These are phyloP conservation scores for Athalia rosae DNA, from an alignment of 2,888 invertebrate genomes.

Conservation along the genomic window DNA sequence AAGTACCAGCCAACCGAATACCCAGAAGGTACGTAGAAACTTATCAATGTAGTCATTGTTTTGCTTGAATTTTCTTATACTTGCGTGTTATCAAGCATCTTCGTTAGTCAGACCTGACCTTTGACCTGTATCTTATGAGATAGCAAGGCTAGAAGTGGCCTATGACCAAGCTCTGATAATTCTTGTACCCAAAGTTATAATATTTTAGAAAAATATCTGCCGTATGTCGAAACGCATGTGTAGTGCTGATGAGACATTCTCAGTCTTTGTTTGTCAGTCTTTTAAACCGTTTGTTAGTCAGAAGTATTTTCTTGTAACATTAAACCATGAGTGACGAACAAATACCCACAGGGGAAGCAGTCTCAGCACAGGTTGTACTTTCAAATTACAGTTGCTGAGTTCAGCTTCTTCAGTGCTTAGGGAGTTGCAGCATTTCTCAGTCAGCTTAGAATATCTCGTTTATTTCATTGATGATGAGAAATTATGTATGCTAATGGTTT, in stretches of 20 bases:
- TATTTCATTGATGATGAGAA: background rate
- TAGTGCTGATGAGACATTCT: too few relatives aligned
- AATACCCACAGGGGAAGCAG: background rate
- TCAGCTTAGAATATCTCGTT: background rate
- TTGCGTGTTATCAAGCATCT: background rate
- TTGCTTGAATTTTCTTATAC: background rate
- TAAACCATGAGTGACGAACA: slow-evolving; percentile 9
- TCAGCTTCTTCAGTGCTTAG: background rate
- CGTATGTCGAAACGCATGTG: background rate
- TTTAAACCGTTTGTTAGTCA: background rate
- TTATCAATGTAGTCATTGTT: background rate
- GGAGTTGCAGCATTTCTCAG: too few relatives aligned
- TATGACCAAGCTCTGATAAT: slow-evolving; percentile 9
- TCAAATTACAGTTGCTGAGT: background rate
- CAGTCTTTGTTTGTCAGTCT: background rate
- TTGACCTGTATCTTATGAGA: background rate
- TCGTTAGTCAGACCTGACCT: background rate
- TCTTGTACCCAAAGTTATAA: background rate
- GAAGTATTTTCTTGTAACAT: too few relatives aligned
- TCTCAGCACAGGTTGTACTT: slow-evolving; percentile 10
- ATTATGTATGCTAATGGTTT: slow-evolving; percentile 10
- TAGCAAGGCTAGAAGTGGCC: background rate
- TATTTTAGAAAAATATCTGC: background rate
- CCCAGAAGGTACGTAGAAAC: slow-evolving; percentile 55
- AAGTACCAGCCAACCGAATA: slow-evolving; percentile 56